Base-by-base conservation (phyloP, 2,797 vertebrate species). In the Pseudochaenichthys georgianus region DNA sequence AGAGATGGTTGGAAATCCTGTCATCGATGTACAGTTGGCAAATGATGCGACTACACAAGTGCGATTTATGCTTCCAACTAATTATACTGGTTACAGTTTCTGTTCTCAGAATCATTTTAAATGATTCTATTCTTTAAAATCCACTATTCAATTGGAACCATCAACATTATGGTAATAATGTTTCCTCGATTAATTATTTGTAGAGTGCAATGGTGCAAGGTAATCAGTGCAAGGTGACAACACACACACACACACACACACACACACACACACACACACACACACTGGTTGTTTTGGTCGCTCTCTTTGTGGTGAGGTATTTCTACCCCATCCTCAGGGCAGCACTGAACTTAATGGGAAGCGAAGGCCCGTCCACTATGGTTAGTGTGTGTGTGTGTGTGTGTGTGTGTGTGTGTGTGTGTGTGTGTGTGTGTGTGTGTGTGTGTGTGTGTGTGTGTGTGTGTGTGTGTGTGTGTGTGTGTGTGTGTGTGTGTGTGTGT, bases 291-390 rank as follows among this genome's bases (percentile, higher is more conserved):
- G 82, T 80, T 88, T 68, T 70, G 80, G 66, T 71, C 46, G 50
- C 13, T 75, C 19, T 76, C 77, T 83, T 53, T 75, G 70, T 81
- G 80, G 47, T 75, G 75, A 77, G 78, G 82, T 93, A 93, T 93
- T 94, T 93, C 91, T 90, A 89, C 81, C 58, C 53, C 82, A 9
- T 71, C 89, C 92, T 87, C 76, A 67, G 92, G 92, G 88, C 89
- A 89, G 15, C 61, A 41, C 75, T 92, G 90, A 90, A 90, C 83
- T 84, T 94, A 93, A 94, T 93, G 87, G 80, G 77, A 92, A 90
- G 87, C 31, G 93, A 94, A 92, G 82, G 91, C 88, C 75, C 94
- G 93, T 94, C 93, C 88, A 93, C 90, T 88, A 76, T 82, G 64
- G 86, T 94, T 93, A 93, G 86, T 53, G 73, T 78, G 85, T 89